Percentiles rank a stretch among this genome's conserved stretches.
These are phyloP conservation scores for Ophion ellenae DNA, from an alignment of 2,888 invertebrate genomes.

Conservation along the genomic window DNA sequence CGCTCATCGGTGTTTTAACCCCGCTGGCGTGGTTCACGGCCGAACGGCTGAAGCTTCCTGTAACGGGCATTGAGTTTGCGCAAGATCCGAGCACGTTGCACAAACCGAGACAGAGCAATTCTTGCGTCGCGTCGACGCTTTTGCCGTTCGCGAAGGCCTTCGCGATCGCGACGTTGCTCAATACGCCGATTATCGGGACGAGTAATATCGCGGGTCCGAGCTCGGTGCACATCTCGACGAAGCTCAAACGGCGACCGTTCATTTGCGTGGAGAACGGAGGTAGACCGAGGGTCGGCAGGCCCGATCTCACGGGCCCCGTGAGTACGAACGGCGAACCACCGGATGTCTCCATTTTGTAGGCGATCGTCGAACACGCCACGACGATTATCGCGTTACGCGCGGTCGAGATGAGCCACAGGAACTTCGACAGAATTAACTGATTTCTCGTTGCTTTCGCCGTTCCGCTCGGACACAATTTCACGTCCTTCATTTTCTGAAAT, in stretches of 20 bases:
- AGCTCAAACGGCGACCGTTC: conserved; percentile 86
- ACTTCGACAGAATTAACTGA: conserved; percentile 85
- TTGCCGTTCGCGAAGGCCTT: conserved; percentile 95
- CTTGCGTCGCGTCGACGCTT: conserved; percentile 95
- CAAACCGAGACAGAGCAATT: conserved; percentile 93
- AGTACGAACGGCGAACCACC: conserved; percentile 88
- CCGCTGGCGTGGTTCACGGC: conserved; percentile 98
- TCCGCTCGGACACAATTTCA: conserved; percentile 84
- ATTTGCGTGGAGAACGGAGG: conserved; percentile 90
- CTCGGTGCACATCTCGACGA: conserved; percentile 90
- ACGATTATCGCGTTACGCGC: conserved; percentile 94
- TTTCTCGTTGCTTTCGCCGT: conserved; percentile 81
- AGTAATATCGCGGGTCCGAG: conserved; percentile 94
- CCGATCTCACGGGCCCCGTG: conserved; percentile 90
- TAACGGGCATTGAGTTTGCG: conserved; percentile 95
- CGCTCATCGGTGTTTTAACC: conserved; percentile 94
- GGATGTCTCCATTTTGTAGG: conserved; percentile 86
- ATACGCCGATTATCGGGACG: conserved; percentile 94
- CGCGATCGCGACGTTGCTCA: conserved; percentile 97
- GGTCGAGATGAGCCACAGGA: conserved; percentile 91
- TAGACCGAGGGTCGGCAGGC: conserved; percentile 88
- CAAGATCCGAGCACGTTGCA: conserved; percentile 95
- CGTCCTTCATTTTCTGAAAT: conserved; percentile 89
- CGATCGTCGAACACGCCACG: conserved; percentile 88
- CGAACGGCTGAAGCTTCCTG: conserved; percentile 94